A percentile compares a stretch with the other conserved stretches of the same genome.
phyloP scores from a whole-genome alignment of 2,888 invertebrate species.

The Nomada ruficornis region DNA sequence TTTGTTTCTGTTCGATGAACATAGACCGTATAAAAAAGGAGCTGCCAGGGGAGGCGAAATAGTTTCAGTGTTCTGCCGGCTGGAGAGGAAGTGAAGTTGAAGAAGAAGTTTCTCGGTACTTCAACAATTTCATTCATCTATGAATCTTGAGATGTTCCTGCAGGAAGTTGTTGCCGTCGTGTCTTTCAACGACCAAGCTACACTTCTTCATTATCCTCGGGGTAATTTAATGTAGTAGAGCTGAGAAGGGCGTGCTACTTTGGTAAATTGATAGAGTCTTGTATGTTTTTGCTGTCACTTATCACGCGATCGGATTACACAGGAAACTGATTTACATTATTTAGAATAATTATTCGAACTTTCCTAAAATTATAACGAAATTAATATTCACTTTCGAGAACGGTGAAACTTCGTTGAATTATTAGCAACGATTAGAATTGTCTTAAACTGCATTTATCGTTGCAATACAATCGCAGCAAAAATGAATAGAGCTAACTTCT shows the following conservation, averaged over 20 bases:
- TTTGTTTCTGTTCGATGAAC: background rate
- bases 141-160: slow-evolving; percentile 1
- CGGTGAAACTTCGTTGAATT: too few relatives aligned
- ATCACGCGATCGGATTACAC: too few relatives aligned
- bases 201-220: background rate
- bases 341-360: too few relatives aligned
- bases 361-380: too few relatives aligned
- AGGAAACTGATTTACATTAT: too few relatives aligned
- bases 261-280: background rate
- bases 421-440: too few relatives aligned
- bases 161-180: slow-evolving; percentile 2
- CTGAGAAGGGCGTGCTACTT: background rate
- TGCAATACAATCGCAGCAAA: too few relatives aligned
- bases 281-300: too few relatives aligned
- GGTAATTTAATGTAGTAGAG: background rate
- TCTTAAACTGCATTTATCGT: too few relatives aligned
- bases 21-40: background rate
- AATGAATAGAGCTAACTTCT: too few relatives aligned
- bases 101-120: background rate
- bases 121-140: slow-evolving; percentile 17
- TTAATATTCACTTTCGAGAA: too few relatives aligned
- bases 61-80: background rate
- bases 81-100: too few relatives aligned
- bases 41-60: background rate
- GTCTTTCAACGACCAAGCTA: background rate